Conservation (phyloP, 2,113 vertebrate genomes). For the Acrocephalus kingi region DNA sequence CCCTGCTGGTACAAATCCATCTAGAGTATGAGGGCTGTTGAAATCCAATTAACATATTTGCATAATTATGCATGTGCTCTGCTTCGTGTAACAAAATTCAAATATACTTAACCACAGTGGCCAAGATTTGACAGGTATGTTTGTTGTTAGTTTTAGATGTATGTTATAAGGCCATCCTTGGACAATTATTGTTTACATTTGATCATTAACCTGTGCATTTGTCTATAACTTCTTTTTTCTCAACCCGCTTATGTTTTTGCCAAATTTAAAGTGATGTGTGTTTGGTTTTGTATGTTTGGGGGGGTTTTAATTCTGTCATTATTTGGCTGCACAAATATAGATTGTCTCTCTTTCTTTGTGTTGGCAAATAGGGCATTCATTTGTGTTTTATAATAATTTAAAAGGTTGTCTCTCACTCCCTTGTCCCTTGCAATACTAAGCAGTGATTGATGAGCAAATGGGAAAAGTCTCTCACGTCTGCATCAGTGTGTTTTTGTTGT, state of each 20-base stretch:
- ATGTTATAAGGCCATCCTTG: neutral
- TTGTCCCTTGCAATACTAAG: neutral
- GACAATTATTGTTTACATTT: neutral
- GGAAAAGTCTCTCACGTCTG: neutral
- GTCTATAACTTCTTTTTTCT: neutral
- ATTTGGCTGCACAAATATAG: neutral
- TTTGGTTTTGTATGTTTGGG: neutral
- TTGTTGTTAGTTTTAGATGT: neutral
- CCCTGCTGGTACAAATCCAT: neutral
- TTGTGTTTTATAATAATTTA: neutral
- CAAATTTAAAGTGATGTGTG: neutral
- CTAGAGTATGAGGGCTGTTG: neutral
- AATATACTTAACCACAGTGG: neutral
- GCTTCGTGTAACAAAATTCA: conserved; percentile 3
- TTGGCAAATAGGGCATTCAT: conserved; percentile 11
- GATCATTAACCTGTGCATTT: neutral
- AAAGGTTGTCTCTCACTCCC: neutral
- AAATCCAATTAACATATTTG: conserved; percentile 46
- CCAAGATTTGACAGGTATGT: neutral
- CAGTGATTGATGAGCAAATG: neutral
- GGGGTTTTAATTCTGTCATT: neutral
- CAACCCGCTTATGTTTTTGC: neutral
- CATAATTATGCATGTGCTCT: conserved; percentile 14
- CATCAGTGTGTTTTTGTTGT: conserved; percentile 19
- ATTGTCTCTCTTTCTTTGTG: neutral